These are phyloP conservation scores for Indicator maculatus DNA, from an alignment of 2,113 vertebrate genomes.

Conservation along the genomic window DNA sequence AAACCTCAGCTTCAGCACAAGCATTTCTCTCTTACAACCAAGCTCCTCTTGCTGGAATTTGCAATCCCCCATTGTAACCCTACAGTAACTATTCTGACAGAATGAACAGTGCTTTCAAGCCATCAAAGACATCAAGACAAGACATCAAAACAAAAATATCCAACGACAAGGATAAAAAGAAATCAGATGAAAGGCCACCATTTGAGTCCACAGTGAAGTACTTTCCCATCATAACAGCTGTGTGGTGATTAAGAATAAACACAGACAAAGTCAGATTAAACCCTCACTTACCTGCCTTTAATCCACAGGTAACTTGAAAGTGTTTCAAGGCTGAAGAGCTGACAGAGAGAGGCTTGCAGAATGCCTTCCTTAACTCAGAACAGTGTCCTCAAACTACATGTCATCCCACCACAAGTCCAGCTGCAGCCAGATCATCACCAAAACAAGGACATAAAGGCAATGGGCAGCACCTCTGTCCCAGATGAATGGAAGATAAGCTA, in stretches of 20 bases:
- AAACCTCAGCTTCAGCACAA: not conserved
- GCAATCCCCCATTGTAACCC: not conserved
- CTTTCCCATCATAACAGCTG: not conserved
- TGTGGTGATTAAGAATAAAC: not conserved
- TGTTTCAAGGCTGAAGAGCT: not conserved
- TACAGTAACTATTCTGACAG: not conserved
- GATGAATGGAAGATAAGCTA: not conserved
- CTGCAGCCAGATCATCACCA: not conserved
- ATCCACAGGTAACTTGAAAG: not conserved
- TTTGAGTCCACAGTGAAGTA: not conserved
- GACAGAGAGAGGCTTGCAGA: not conserved
- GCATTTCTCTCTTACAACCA: not conserved
- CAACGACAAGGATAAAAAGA: not conserved
- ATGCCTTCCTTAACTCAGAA: not conserved
- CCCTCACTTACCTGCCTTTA: not conserved
- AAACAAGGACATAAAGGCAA: not conserved
- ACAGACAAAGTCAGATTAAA: not conserved
- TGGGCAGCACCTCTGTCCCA: not conserved
- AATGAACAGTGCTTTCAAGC: constrained; percentile 22
- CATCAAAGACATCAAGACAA: not conserved
- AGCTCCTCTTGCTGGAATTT: constrained; percentile 17
- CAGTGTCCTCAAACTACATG: not conserved
- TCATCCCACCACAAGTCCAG: not conserved
- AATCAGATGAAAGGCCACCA: not conserved
- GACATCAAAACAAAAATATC: not conserved